These are phyloP conservation scores for Sclerodermus sp. DNA, from an alignment of 2,888 invertebrate species.

Conservation along the genomic window DNA sequence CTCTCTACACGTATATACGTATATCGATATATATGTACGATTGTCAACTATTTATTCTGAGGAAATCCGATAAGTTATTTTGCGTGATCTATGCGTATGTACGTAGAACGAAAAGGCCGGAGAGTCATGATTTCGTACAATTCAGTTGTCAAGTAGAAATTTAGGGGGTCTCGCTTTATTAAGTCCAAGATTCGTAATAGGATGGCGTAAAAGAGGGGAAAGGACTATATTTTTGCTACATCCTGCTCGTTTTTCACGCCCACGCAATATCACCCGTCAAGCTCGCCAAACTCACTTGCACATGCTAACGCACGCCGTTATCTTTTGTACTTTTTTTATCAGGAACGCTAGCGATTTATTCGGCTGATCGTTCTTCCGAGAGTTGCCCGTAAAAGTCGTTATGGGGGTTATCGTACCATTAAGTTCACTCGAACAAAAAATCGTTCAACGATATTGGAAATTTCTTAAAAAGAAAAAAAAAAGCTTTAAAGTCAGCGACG, in stretches of 20 bases:
- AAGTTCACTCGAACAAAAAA: conserved; percentile 4
- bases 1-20: conserved; percentile 1
- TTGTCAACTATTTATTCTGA: no score
- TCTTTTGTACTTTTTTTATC: conserved; percentile 22
- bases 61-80: no score
- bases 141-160: no score
- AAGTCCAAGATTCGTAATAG: no score
- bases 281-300: conserved; percentile 22
- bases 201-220: no score
- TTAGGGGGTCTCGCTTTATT: no score
- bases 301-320: conserved; percentile 3
- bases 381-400: conserved; percentile 30
- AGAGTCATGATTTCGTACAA: no score
- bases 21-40: no score
- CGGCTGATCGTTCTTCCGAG: conserved; percentile 30
- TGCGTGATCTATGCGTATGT: conserved; percentile 9
- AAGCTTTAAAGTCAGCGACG: no score
- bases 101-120: conserved; percentile 6
- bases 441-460: no score
- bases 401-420: conserved; percentile 20
- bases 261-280: conserved; percentile 27
- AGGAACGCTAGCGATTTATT: conserved; percentile 24
- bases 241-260: conserved; percentile 22
- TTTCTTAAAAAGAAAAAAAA: no score
- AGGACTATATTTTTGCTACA: no score